Evolutionary conservation across 2,888 invertebrate genomes (phyloP).

Genomic region (Arge pagana): DNA sequence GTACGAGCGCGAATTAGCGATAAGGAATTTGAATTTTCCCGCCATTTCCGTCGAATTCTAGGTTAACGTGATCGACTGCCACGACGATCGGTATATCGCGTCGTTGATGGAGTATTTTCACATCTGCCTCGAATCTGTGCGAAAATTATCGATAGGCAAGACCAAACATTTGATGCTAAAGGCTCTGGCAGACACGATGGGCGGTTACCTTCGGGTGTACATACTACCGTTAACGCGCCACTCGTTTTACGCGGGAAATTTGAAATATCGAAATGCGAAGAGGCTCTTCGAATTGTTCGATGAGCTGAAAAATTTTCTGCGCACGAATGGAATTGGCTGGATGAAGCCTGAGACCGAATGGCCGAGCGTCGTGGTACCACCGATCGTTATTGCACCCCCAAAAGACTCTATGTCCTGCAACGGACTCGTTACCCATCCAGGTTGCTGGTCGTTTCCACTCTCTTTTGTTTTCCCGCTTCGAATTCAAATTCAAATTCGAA

Average conservation of each 20-base stretch:
- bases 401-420: slow-evolving; percentile 38
- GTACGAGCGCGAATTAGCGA: too few species aligned
- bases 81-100: slow-evolving; percentile 47
- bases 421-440: slow-evolving; percentile 39
- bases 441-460: background rate
- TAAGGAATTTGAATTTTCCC: too few species aligned
- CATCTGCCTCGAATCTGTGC: slow-evolving; percentile 45
- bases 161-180: slow-evolving; percentile 48
- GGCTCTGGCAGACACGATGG: slow-evolving; percentile 61
- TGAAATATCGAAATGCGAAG: slow-evolving; percentile 62
- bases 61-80: slow-evolving; percentile 41
- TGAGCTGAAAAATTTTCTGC: slow-evolving; percentile 63
- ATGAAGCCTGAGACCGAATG: slow-evolving; percentile 41
- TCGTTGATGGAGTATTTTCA: slow-evolving; percentile 49
- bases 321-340: slow-evolving; percentile 68
- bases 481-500: background rate
- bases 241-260: slow-evolving; percentile 67
- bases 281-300: slow-evolving; percentile 64
- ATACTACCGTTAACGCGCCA: slow-evolving; percentile 66
- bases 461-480: slow-evolving; percentile 18
- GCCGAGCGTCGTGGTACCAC: slow-evolving; percentile 31
- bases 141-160: slow-evolving; percentile 44
- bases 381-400: slow-evolving; percentile 40
- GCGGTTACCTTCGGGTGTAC: slow-evolving; percentile 67
- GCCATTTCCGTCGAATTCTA: slow-evolving; percentile 25